phyloP scores from a whole-genome alignment of 2,888 invertebrate genomes.

The Drosophila histrio region DNA sequence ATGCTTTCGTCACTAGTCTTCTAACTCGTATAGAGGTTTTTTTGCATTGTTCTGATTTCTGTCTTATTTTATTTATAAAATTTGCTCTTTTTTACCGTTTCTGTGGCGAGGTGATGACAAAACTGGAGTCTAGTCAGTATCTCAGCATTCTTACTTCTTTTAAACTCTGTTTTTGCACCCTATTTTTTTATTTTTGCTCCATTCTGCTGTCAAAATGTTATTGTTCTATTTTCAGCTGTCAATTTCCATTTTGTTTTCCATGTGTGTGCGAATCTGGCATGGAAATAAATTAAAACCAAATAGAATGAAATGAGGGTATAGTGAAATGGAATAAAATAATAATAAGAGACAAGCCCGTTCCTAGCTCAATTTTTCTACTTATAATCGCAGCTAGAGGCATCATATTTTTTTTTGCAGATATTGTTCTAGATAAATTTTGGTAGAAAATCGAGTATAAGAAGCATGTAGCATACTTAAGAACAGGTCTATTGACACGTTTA shows the following conservation, averaged over 20 bases:
- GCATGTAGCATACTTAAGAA: slow-evolving; percentile 13
- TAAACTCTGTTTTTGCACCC: neutral
- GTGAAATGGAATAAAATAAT: neutral
- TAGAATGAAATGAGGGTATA: slow-evolving; percentile 17
- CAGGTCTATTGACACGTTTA: slow-evolving; percentile 50
- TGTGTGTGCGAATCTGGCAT: slow-evolving; percentile 3
- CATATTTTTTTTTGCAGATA: slow-evolving; percentile 5
- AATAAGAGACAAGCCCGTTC: slow-evolving; percentile 11
- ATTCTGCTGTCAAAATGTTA: slow-evolving; percentile 26
- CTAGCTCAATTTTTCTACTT: slow-evolving; percentile 1
- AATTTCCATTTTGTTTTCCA: no score
- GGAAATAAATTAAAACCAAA: slow-evolving; percentile 41
- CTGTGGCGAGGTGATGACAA: no score
- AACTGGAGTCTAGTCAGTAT: no score
- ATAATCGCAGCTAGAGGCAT: slow-evolving; percentile 23
- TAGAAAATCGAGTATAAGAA: neutral
- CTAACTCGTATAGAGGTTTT: no score
- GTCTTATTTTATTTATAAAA: neutral
- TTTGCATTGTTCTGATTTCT: no score
- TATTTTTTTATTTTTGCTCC: neutral
- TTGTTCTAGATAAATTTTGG: slow-evolving; percentile 18
- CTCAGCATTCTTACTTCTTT: neutral
- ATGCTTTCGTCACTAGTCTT: no score
- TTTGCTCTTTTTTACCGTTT: no score
- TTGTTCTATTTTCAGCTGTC: no score